phyloP scores from a whole-genome alignment of 2,797 vertebrate species.

The Neosilurus mollespiculum region DNA sequence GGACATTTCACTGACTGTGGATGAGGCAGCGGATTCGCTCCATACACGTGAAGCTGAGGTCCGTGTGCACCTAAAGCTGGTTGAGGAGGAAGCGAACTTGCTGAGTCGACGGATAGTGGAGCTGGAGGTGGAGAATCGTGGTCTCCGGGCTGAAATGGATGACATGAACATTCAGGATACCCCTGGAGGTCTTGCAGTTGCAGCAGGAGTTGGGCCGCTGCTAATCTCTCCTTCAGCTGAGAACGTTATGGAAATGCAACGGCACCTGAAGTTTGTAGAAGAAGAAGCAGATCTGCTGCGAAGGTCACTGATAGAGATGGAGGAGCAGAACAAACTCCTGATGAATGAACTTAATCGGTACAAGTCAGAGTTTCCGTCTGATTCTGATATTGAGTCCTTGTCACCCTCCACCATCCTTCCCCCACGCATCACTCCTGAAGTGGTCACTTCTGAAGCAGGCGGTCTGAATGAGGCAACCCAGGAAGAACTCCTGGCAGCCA shows the following conservation, averaged over 20 bases:
- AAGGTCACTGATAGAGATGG: conserved; percentile 91
- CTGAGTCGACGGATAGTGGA: conserved; percentile 94
- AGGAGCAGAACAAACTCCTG: conserved; percentile 97
- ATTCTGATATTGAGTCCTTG: conserved; percentile 55
- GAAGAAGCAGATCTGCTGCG: conserved; percentile 95
- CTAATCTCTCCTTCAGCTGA: conserved; percentile 79
- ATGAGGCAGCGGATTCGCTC: conserved; percentile 90
- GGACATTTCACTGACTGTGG: conserved; percentile 85
- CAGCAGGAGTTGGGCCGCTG: conserved; percentile 60
- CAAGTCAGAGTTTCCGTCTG: conserved; percentile 86
- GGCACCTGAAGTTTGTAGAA: conserved; percentile 97
- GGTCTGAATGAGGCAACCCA: conserved; percentile 78
- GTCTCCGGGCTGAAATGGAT: conserved; percentile 93
- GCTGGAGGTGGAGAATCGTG: conserved; percentile 96
- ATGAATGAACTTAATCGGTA: conserved; percentile 92
- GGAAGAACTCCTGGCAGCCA: conserved; percentile 86
- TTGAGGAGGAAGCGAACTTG: conserved; percentile 97
- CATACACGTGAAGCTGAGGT: conserved; percentile 92
- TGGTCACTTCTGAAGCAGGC: conserved; percentile 77
- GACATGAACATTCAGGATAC: conserved; percentile 89
- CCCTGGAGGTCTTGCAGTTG: conserved; percentile 70
- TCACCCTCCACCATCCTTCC: conserved; percentile 39
- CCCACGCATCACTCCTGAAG: conserved; percentile 53
- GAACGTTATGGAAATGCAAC: conserved; percentile 86
- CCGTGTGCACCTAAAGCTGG: conserved; percentile 92